These are phyloP conservation scores for Netelia inedita DNA, from an alignment of 2,888 invertebrate genomes.

Conservation along the genomic window DNA sequence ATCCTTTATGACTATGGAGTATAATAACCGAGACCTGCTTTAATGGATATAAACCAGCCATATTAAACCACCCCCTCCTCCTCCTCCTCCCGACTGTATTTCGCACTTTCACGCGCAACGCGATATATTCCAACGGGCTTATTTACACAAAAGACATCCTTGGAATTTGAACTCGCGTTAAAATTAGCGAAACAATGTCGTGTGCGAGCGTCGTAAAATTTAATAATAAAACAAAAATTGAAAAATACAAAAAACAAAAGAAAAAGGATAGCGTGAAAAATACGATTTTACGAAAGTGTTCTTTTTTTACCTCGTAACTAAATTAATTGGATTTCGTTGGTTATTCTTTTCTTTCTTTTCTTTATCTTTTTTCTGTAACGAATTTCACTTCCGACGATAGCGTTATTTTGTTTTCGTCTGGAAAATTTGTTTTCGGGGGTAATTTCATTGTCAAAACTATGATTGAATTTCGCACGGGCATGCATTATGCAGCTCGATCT, in stretches of 20 bases:
- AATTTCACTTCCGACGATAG: no score
- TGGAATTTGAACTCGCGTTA: conserved; percentile 18
- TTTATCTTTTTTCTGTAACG: no score
- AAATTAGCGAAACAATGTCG: not conserved
- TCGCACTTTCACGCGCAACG: conserved; percentile 41
- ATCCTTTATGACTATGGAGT: conserved; percentile 11
- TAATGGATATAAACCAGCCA: conserved; percentile 7
- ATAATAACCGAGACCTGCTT: conserved; percentile 1
- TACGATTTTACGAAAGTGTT: not conserved
- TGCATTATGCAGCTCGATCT: conserved; percentile 54
- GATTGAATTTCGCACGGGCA: conserved; percentile 35
- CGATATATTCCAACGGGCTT: conserved; percentile 28
- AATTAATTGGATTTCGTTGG: no score
- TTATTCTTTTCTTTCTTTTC: not conserved
- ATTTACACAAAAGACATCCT: conserved; percentile 29
- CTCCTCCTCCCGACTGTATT: not conserved
- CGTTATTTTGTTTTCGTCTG: no score
- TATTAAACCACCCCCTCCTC: not conserved
- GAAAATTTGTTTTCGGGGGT: not conserved
- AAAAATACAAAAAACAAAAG: not conserved
- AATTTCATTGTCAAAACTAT: conserved; percentile 33
- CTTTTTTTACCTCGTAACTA: no score
- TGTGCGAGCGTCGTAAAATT: not conserved
- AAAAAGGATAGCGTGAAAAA: not conserved
- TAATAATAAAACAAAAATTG: not conserved